Percentiles rank a stretch among this genome's conserved stretches.
Conservation (phyloP, 1,140 invertebrate species). For the Bombus confusus region DNA sequence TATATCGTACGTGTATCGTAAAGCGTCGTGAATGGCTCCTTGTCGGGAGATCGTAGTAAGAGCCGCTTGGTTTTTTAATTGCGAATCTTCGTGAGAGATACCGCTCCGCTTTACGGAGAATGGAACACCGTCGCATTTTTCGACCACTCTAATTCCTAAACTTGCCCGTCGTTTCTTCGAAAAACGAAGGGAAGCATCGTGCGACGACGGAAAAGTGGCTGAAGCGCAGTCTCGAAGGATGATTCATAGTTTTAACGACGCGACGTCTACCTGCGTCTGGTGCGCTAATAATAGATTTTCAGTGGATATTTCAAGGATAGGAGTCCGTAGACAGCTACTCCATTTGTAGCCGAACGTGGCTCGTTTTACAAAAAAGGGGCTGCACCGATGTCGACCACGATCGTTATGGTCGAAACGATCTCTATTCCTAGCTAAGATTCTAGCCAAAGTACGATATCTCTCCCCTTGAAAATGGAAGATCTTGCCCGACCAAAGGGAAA, state of each 20-base stretch:
- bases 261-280: neutral
- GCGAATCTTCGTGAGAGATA: no score
- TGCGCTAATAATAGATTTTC: slow-evolving; percentile 27
- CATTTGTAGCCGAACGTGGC: neutral
- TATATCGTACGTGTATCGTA: neutral
- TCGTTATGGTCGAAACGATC: neutral
- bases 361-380: slow-evolving; percentile 11
- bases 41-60: neutral
- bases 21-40: neutral
- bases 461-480: neutral
- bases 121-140: no score
- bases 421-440: neutral
- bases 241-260: neutral
- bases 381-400: neutral
- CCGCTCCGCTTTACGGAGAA: neutral
- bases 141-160: no score
- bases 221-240: neutral
- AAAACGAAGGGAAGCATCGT: no score
- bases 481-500: neutral
- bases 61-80: neutral
- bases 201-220: neutral
- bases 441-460: neutral
- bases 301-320: neutral
- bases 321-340: neutral
- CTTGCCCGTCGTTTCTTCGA: neutral